A percentile compares a stretch with the other conserved stretches of the same genome.
Evolutionary conservation across 2,113 vertebrate genomes (phyloP).

Genomic region (Conger conger): DNA sequence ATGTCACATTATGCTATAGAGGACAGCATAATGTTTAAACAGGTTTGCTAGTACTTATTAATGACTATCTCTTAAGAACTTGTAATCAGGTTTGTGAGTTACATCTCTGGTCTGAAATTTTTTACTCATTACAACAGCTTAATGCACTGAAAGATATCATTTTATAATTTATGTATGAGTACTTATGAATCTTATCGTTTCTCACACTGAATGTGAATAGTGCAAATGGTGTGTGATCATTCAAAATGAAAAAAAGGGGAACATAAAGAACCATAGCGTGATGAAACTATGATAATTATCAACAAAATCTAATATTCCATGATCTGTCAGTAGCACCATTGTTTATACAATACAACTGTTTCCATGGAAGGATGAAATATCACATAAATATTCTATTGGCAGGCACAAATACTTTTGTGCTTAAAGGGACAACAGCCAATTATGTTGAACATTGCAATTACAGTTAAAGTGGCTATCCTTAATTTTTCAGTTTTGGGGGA

Average conservation of each 20-base stretch:
- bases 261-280: background rate
- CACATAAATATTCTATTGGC: background rate
- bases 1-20: too few relatives aligned
- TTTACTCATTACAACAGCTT: conserved; percentile 20
- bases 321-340: too few relatives aligned
- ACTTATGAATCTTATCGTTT: conserved; percentile 7
- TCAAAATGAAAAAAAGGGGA: background rate
- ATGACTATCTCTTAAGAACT: too few relatives aligned
- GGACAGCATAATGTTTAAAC: background rate
- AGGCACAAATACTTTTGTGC: background rate
- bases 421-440: background rate
- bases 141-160: conserved; percentile 21
- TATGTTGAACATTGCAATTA: too few relatives aligned
- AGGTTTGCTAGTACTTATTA: background rate
- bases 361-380: background rate
- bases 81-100: background rate
- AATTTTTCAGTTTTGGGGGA: too few relatives aligned
- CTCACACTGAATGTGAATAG: background rate
- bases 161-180: conserved; percentile 13
- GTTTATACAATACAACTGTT: too few relatives aligned
- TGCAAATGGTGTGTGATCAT: background rate
- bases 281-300: background rate
- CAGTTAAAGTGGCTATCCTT: too few relatives aligned
- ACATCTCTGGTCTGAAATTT: conserved; percentile 12
- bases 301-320: too few relatives aligned